A percentile compares a stretch with the other conserved stretches of the same genome.
Conservation (phyloP, 2,113 vertebrate species). For the Motacilla tschutschensis region DNA sequence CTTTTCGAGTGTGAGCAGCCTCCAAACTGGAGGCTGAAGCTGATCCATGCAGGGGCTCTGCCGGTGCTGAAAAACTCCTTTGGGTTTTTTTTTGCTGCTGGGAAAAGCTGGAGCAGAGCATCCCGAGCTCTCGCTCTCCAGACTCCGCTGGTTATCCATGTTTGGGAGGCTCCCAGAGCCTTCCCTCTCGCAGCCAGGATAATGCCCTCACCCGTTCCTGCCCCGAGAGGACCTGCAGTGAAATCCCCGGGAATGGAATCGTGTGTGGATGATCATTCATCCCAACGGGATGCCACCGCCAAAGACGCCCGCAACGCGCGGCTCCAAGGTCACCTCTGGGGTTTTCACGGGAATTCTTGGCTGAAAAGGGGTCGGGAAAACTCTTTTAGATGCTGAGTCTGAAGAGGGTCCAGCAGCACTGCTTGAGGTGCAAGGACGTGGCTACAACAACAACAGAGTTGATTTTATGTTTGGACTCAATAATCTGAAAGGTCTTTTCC, state of each 20-base stretch:
- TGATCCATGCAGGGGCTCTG: neutral
- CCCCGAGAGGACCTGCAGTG: neutral
- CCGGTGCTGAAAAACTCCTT: neutral
- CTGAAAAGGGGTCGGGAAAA: neutral
- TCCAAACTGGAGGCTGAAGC: neutral
- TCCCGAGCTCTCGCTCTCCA: neutral
- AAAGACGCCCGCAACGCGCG: rapidly evolving
- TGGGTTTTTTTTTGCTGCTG: neutral
- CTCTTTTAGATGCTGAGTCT: neutral
- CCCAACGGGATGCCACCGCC: neutral
- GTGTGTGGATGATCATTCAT: neutral
- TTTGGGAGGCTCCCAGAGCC: neutral
- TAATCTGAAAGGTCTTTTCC: neutral
- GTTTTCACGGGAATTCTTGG: neutral
- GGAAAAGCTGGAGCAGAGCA: neutral
- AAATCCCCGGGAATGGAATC: neutral
- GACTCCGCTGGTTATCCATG: neutral
- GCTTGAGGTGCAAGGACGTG: neutral
- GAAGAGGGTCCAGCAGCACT: neutral
- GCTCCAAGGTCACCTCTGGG: neutral
- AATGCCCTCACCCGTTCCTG: neutral
- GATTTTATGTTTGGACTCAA: neutral
- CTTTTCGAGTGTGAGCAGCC: neutral
- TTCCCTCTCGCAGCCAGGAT: neutral
- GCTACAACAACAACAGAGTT: neutral